Conservation (phyloP, 2,113 vertebrate genomes). For the Poeciliopsis occidentalis region DNA sequence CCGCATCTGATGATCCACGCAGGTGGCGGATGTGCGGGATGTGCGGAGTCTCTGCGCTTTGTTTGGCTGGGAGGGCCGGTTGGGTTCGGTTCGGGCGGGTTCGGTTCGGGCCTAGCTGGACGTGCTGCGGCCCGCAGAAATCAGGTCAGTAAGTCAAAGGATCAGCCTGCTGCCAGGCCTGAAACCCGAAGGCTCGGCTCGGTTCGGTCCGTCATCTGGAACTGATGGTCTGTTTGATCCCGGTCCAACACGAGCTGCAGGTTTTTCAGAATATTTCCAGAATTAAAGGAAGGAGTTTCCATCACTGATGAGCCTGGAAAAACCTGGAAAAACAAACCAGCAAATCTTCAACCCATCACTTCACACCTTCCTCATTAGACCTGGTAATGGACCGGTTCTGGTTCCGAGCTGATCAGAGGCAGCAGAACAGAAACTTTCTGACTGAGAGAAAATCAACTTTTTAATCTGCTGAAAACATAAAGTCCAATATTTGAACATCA, state of each 20-base stretch:
- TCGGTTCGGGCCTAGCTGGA: constrained; percentile 22
- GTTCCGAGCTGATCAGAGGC: no score
- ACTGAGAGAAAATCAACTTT: no score
- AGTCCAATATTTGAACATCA: no score
- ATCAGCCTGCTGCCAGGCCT: background rate
- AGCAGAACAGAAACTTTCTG: no score
- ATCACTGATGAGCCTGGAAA: no score
- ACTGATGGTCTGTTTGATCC: background rate
- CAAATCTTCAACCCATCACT: no score
- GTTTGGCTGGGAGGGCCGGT: background rate
- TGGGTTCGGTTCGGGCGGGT: background rate
- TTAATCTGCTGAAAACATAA: no score
- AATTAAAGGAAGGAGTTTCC: background rate
- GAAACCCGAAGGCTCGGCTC: background rate
- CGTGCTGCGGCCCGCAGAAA: constrained; percentile 30
- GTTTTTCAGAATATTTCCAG: no score
- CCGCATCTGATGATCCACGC: background rate
- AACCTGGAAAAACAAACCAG: no score
- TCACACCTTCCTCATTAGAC: no score
- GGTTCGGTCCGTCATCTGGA: background rate
- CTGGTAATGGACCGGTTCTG: no score
- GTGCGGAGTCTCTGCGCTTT: background rate
- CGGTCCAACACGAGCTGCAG: background rate
- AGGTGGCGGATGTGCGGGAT: background rate
- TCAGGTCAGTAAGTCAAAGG: constrained; percentile 11